A percentile compares a stretch with the other conserved stretches of the same genome.
Evolutionary conservation across 1,140 invertebrate genomes (phyloP).

Genomic region (Hyphantria cunea): DNA sequence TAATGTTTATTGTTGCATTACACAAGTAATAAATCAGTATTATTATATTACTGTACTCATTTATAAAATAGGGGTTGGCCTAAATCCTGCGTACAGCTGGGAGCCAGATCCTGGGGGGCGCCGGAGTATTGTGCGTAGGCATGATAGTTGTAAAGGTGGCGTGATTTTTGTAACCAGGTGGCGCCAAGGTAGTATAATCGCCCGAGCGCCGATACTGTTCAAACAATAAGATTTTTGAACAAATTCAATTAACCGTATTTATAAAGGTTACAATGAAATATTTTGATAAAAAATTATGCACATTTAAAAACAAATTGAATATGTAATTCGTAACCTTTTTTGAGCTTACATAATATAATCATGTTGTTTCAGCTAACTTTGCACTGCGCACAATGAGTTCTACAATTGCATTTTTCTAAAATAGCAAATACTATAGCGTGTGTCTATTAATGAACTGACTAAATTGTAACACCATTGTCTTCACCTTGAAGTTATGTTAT

Average conservation of each 20-base stretch:
- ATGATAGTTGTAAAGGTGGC: background rate
- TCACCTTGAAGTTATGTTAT: constrained; percentile 39
- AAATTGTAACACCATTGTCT: constrained; percentile 18
- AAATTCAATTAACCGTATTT: too few relatives aligned
- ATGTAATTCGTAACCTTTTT: background rate
- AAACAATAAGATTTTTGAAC: too few relatives aligned
- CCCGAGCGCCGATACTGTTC: background rate
- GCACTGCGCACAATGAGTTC: background rate
- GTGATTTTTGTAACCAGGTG: background rate
- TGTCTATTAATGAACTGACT: constrained; percentile 6
- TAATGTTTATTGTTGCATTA: too few relatives aligned
- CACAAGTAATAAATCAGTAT: too few relatives aligned
- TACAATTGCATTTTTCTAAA: constrained; percentile 2
- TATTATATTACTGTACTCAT: too few relatives aligned
- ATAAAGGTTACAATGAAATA: too few relatives aligned
- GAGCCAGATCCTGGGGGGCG: constrained; percentile 2
- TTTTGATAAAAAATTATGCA: too few relatives aligned
- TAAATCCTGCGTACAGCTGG: background rate
- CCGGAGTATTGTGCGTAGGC: constrained; percentile 3
- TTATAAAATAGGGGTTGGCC: background rate
- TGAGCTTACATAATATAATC: background rate
- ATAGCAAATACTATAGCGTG: constrained; percentile 1
- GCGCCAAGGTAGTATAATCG: background rate
- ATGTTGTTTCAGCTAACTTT: background rate
- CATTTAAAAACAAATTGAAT: background rate